Conservation (phyloP, 2,888 invertebrate genomes). For the Cantharis flavilabris region DNA sequence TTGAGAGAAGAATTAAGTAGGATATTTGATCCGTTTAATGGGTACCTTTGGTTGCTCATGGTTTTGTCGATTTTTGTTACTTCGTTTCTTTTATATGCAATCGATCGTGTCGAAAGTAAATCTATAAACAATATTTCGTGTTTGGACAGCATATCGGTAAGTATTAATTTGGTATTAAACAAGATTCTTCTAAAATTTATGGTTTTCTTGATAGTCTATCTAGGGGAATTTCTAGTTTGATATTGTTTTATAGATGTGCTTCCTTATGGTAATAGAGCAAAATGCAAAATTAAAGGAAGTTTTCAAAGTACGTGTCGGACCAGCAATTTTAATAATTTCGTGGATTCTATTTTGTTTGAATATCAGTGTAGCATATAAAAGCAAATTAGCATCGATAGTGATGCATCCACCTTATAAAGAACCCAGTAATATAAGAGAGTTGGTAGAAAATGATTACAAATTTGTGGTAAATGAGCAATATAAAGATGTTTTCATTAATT, state of each 20-base stretch:
- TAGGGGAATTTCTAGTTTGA: not conserved
- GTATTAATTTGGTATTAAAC: too few relatives aligned
- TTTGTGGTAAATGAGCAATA: constrained; percentile 22
- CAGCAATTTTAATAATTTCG: constrained; percentile 8
- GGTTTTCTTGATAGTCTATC: not conserved
- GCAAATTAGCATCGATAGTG: constrained; percentile 22
- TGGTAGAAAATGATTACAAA: constrained; percentile 16
- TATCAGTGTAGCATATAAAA: constrained; percentile 24
- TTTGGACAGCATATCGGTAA: constrained; percentile 12
- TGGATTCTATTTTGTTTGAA: constrained; percentile 26
- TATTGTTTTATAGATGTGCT: constrained; percentile 1
- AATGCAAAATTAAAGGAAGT: constrained; percentile 7
- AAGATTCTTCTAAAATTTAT: too few relatives aligned
- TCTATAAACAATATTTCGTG: not conserved
- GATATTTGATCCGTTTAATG: constrained; percentile 26
- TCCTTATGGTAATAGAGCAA: constrained; percentile 13
- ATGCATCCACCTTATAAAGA: constrained; percentile 27
- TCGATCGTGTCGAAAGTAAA: constrained; percentile 1
- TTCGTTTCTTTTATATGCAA: constrained; percentile 3
- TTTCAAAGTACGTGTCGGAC: constrained; percentile 2
- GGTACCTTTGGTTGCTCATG: constrained; percentile 5
- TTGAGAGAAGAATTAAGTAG: constrained; percentile 18
- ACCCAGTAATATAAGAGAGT: constrained; percentile 16
- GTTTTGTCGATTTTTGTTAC: constrained; percentile 8
- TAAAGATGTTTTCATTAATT: constrained; percentile 17